Conservation (phyloP, 2,888 invertebrate genomes). For the Lasioglossum lativentre region DNA sequence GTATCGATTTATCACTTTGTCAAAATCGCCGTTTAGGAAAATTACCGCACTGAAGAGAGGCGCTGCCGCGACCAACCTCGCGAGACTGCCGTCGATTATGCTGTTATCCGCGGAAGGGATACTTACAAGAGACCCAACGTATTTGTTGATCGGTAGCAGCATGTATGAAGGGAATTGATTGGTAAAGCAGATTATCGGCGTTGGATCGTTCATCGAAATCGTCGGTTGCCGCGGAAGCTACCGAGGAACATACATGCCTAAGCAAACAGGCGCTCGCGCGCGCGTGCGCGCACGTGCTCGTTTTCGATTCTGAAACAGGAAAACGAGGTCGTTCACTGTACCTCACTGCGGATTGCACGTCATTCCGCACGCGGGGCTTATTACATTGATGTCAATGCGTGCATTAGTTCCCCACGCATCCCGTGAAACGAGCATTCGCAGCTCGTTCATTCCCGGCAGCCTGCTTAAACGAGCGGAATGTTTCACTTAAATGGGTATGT, state of each 20-base stretch:
- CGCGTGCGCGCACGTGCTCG: not conserved
- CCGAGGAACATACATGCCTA: not conserved
- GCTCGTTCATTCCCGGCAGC: conserved; percentile 8
- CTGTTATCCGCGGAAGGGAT: conserved; percentile 18
- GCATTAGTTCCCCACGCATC: conserved; percentile 32
- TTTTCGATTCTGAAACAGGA: conserved; percentile 26
- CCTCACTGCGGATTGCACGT: conserved; percentile 18
- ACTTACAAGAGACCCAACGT: not conserved
- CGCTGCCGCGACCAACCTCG: conserved; percentile 13
- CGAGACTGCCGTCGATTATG: conserved; percentile 34
- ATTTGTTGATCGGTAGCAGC: not conserved
- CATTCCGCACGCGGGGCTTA: conserved; percentile 27
- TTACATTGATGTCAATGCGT: conserved; percentile 43
- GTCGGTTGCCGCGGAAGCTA: not conserved
- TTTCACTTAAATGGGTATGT: conserved; percentile 24
- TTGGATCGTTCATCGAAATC: not conserved
- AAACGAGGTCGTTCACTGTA: conserved; percentile 25
- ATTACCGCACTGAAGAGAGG: conserved; percentile 28
- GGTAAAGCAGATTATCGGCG: not conserved
- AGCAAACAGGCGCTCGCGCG: not conserved
- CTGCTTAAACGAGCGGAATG: conserved; percentile 22
- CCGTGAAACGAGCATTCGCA: conserved; percentile 9
- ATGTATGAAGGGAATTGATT: not conserved
- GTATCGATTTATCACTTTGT: conserved; percentile 30
- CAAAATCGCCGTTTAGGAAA: conserved; percentile 45